A percentile compares a stretch with the other conserved stretches of the same genome.
Evolutionary conservation across 2,888 invertebrate genomes (phyloP).

Genomic region (Tachina lurida): DNA sequence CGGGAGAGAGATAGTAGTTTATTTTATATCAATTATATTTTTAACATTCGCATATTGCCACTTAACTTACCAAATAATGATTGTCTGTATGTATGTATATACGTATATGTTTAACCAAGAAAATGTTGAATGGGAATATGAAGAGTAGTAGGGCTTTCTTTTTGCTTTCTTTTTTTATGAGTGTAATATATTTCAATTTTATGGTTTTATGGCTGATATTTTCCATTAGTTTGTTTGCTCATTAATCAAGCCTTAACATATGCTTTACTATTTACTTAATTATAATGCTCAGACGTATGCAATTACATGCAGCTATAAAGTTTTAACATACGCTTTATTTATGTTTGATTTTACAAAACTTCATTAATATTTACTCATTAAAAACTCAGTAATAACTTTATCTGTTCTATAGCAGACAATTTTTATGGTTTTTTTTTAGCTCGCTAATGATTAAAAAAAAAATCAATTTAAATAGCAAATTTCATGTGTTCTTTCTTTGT

Average conservation of each 20-base stretch:
- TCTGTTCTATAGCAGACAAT: constrained; percentile 19
- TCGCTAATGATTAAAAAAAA: constrained; percentile 20
- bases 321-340: constrained; percentile 31
- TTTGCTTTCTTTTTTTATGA: background rate
- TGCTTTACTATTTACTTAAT: constrained; percentile 23
- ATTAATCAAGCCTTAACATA: constrained; percentile 47
- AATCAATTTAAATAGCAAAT: background rate
- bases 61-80: constrained; percentile 75
- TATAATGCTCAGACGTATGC: background rate
- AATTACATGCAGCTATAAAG: background rate
- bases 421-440: constrained; percentile 6
- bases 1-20: background rate
- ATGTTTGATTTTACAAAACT: background rate
- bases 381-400: constrained; percentile 14
- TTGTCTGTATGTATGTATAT: constrained; percentile 6
- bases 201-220: background rate
- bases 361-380: constrained; percentile 29
- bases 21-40: constrained; percentile 53
- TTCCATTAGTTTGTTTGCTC: constrained; percentile 6
- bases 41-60: constrained; percentile 75
- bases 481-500: background rate
- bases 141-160: background rate
- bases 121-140: background rate
- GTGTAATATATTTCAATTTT: background rate
- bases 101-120: background rate